A percentile compares a stretch with the other conserved stretches of the same genome.
Evolutionary conservation across 37 sponge, comb jelly and placozoan genomes (phyloP).

Genomic region (Halichondria panicea): DNA sequence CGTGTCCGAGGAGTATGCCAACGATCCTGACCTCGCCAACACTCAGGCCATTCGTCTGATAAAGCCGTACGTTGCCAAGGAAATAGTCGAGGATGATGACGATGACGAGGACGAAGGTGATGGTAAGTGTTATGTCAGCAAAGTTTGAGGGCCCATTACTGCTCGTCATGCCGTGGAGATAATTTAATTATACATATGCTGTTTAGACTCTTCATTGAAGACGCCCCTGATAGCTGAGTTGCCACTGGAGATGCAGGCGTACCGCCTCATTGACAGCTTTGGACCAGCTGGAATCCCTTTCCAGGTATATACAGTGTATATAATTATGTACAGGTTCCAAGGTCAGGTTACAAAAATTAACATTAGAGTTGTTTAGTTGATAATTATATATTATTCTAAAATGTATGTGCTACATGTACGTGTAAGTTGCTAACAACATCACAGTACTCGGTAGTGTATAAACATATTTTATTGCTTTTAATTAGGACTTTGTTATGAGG

Average conservation of each 20-base stretch:
- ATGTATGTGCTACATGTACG: too few species aligned
- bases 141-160: not conserved
- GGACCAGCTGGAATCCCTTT: slow-evolving; percentile 53
- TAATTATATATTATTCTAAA: too few species aligned
- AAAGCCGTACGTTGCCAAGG: not conserved
- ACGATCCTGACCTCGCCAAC: slow-evolving; percentile 3
- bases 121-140: not conserved
- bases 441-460: not conserved
- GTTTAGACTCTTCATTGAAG: not conserved
- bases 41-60: not conserved
- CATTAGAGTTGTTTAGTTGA: too few species aligned
- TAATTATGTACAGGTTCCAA: too few species aligned
- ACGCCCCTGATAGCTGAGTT: slow-evolving; percentile 45
- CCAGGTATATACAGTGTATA: slow-evolving; percentile 27
- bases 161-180: not conserved
- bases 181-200: not conserved
- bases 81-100: slow-evolving; percentile 13
- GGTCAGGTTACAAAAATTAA: too few species aligned
- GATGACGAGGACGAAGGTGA: slow-evolving; percentile 31
- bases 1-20: slow-evolving; percentile 15
- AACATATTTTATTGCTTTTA: not conserved
- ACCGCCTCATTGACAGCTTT: slow-evolving; percentile 41
- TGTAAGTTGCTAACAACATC: too few species aligned
- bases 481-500: slow-evolving; percentile 14
- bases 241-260: slow-evolving; percentile 50